Evolutionary conservation across 92 coral and sea anemone genomes (phyloP).

Genomic region (Bergia puertoricense): DNA sequence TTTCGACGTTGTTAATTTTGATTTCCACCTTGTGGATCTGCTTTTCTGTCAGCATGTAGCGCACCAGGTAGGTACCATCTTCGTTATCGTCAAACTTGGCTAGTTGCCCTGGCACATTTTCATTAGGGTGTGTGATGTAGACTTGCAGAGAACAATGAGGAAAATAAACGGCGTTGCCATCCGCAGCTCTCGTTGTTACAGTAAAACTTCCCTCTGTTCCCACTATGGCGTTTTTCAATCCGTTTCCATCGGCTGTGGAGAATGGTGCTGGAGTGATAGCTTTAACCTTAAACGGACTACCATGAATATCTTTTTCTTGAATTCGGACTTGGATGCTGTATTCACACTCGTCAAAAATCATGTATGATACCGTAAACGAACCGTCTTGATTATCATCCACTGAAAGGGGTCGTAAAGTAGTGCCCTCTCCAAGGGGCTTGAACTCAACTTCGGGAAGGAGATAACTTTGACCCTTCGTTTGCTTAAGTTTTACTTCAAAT

Average conservation of each 20-base stretch:
- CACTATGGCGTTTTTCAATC: constrained; percentile 26
- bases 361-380: constrained; percentile 18
- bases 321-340: constrained; percentile 18
- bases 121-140: neutral
- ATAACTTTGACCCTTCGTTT: neutral
- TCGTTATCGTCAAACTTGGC: constrained; percentile 23
- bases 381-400: constrained; percentile 40
- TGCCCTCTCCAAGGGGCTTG: neutral
- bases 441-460: constrained; percentile 31
- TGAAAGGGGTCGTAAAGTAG: constrained; percentile 17
- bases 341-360: constrained; percentile 33
- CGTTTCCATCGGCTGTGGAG: constrained; percentile 27
- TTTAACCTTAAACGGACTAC: constrained; percentile 27
- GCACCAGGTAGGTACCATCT: constrained; percentile 26
- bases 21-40: constrained; percentile 21
- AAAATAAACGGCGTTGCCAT: constrained; percentile 13
- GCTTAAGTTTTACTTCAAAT: constrained; percentile 33
- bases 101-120: neutral
- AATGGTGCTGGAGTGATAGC: constrained; percentile 12
- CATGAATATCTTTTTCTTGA: constrained; percentile 22
- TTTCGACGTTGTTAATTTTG: constrained; percentile 14
- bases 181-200: constrained; percentile 17
- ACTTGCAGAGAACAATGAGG: constrained; percentile 19
- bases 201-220: neutral
- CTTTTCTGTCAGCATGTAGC: neutral